A percentile compares a stretch with the other conserved stretches of the same genome.
phyloP scores from a whole-genome alignment of 2,113 vertebrate species.

The Gulo gulo region DNA sequence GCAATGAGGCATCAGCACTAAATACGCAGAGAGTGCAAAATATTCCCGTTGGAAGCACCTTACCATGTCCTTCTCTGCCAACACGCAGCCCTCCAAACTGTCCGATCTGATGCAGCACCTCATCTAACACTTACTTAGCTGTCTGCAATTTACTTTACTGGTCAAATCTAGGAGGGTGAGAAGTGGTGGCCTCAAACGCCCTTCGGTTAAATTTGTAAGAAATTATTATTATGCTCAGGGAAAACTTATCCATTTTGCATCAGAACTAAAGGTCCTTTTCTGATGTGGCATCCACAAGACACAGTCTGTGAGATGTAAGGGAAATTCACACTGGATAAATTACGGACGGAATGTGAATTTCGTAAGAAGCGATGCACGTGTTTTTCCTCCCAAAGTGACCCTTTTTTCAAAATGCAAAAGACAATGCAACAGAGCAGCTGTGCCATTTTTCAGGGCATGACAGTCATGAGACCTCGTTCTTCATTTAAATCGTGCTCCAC shows the following conservation, averaged over 20 bases:
- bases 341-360: background rate
- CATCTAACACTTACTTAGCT: constrained; percentile 30
- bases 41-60: constrained; percentile 53
- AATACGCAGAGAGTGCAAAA: constrained; percentile 61
- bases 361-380: background rate
- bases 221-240: background rate
- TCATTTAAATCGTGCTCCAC: background rate
- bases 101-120: constrained; percentile 49
- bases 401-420: background rate
- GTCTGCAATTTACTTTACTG: background rate
- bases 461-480: background rate
- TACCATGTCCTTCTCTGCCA: constrained; percentile 50
- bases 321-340: background rate
- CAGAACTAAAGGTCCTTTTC: background rate
- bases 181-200: background rate
- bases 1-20: constrained; percentile 67
- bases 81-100: constrained; percentile 19
- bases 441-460: background rate
- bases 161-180: background rate
- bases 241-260: background rate
- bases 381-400: background rate
- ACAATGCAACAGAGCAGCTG: background rate
- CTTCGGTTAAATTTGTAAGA: background rate
- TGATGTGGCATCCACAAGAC: background rate
- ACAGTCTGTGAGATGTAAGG: background rate